phyloP scores from a whole-genome alignment of 2,888 invertebrate species.

The Pardosa pseudoannulata region DNA sequence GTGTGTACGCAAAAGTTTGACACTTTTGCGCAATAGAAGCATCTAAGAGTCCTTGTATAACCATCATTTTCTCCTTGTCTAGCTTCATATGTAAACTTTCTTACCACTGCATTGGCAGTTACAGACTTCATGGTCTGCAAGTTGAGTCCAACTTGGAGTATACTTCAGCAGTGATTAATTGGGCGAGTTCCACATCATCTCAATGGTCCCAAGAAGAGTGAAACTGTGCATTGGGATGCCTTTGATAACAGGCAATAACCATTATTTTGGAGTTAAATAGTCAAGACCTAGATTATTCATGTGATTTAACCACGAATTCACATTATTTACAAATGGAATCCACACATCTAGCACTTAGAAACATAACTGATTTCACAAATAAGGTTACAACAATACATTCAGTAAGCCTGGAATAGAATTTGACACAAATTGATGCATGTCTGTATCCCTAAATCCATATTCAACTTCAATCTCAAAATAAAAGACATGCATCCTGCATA shows the following conservation, averaged over 20 bases:
- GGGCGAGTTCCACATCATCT: conserved; percentile 70
- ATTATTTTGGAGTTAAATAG: conserved; percentile 36
- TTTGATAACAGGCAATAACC: conserved; percentile 46
- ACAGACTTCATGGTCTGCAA: conserved; percentile 67
- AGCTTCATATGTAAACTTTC: conserved; percentile 60
- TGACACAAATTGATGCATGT: conserved; percentile 58
- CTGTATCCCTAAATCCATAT: conserved; percentile 37
- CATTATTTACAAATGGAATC: conserved; percentile 72
- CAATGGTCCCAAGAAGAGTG: conserved; percentile 70
- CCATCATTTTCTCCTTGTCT: conserved; percentile 40
- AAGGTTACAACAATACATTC: conserved; percentile 68
- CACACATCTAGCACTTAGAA: conserved; percentile 71
- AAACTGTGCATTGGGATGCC: conserved; percentile 58
- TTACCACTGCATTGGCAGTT: conserved; percentile 72
- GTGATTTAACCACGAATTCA: conserved; percentile 69
- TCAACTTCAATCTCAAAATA: conserved; percentile 31
- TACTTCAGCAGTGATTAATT: conserved; percentile 60
- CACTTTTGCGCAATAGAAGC: conserved; percentile 31
- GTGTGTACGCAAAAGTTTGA: conserved; percentile 35
- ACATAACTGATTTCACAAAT: conserved; percentile 61
- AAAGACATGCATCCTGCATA: conserved; percentile 60
- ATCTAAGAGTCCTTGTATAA: conserved; percentile 39
- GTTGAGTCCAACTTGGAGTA: conserved; percentile 67
- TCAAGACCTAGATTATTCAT: conserved; percentile 66
- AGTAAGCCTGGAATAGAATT: conserved; percentile 71